These are phyloP conservation scores for Daphoenositta chrysoptera DNA, from an alignment of 2,113 vertebrate species.

Conservation along the genomic window DNA sequence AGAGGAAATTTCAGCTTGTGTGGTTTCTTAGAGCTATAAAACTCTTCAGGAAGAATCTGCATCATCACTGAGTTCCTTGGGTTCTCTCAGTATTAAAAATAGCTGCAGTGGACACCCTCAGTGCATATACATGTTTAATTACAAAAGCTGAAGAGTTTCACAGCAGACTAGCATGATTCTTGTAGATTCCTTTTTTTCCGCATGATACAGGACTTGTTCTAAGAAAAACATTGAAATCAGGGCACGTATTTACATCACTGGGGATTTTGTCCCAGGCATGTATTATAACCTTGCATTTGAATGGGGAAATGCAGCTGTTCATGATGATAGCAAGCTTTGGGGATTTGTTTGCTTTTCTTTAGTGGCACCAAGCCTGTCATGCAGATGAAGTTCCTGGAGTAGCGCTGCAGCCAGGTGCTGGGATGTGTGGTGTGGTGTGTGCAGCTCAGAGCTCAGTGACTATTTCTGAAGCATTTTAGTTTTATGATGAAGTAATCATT, in stretches of 20 bases:
- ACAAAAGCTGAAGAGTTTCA: not conserved
- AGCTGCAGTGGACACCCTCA: not conserved
- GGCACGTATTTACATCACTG: not conserved
- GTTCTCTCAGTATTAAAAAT: not conserved
- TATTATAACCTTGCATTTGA: not conserved
- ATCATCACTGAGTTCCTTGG: not conserved
- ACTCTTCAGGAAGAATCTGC: not conserved
- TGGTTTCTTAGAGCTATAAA: not conserved
- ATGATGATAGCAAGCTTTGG: not conserved
- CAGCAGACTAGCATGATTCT: not conserved
- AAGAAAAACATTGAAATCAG: not conserved
- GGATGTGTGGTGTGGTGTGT: not conserved
- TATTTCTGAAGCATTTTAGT: not conserved
- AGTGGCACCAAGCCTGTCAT: not conserved
- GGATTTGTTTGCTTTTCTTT: not conserved
- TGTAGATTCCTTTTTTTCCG: not conserved
- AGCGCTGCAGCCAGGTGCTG: not conserved
- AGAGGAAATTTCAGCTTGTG: not conserved
- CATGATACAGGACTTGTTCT: not conserved
- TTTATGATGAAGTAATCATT: not conserved
- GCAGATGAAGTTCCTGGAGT: not conserved
- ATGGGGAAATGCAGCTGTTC: not conserved
- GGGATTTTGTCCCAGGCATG: not conserved
- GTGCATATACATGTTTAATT: not conserved
- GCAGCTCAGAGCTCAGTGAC: not conserved